Base-by-base conservation (phyloP, 2,888 invertebrate species). In the Atrina japonica region DNA sequence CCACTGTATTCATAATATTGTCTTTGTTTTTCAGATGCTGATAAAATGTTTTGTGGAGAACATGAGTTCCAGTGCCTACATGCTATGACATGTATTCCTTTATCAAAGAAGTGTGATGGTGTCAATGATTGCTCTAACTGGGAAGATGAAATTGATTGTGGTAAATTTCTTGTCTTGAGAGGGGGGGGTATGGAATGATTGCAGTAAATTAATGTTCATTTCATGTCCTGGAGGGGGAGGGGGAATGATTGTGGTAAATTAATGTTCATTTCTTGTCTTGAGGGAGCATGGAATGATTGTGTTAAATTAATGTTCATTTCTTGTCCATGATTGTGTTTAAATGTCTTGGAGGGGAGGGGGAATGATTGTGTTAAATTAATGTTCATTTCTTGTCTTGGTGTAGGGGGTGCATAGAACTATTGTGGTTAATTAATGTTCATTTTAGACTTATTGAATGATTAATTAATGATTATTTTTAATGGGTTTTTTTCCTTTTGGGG, bases 111-210 rank as follows among this genome's bases (percentile, higher is more conserved):
- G 14, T 97, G 97, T 89, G 96, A 97, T 88, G 96, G 96, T 0
- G 94, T 95, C 88, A 93, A 94, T 75, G 96, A 97, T 86, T 97
- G 97, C 87, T 95, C 95, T 0, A 93, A 94, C 83, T 87, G 88
- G 70, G 88, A 89, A 29, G 91, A 91, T 78, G 91, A 91, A 78
- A 73, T 73, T 6, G 73, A 80, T 58, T 88, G 88, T 81, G 82
- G 84, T 83, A 69, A 60, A 73, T 45, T 25, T 41, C 18, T 18
- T 43, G n/a, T 18, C 43, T 43, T n/a, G n/a, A n/a, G n/a, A n/a
- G n/a, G n/a, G n/a, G n/a, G n/a, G n/a, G n/a, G n/a, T n/a, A n/a
- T n/a, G n/a, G n/a, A n/a, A n/a, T n/a, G n/a, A n/a, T n/a, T n/a
- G n/a, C n/a, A n/a, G n/a, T n/a, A n/a, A n/a, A n/a, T n/a, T n/a